These are phyloP conservation scores for Drosophila rubida DNA, from an alignment of 2,888 invertebrate genomes.

Conservation along the genomic window DNA sequence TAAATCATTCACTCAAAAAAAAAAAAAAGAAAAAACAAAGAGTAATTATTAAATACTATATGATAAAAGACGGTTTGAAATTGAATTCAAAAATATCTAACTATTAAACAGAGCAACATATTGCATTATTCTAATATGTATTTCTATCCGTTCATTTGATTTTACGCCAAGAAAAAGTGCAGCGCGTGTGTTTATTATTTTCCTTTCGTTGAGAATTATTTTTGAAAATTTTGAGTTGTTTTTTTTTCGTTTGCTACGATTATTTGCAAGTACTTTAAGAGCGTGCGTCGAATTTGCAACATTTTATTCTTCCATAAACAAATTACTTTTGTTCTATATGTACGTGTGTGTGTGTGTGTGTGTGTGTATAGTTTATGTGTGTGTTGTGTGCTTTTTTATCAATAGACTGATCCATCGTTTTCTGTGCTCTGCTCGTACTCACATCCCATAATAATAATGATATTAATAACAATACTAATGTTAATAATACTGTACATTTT, in stretches of 20 bases:
- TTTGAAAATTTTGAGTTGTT: slow-evolving; percentile 32
- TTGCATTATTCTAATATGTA: slow-evolving; percentile 30
- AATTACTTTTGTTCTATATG: not conserved
- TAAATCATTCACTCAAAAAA: slow-evolving; percentile 71
- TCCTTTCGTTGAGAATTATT: slow-evolving; percentile 30
- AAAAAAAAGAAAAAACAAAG: slow-evolving; percentile 11
- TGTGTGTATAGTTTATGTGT: slow-evolving; percentile 23
- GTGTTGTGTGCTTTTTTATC: slow-evolving; percentile 23
- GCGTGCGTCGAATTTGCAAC: slow-evolving; percentile 16
- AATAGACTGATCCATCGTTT: slow-evolving; percentile 18
- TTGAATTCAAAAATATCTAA: not conserved
- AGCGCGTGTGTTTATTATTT: slow-evolving; percentile 41
- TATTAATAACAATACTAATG: slow-evolving; percentile 3
- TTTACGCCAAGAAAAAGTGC: not conserved
- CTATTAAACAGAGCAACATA: slow-evolving; percentile 7
- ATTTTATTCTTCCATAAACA: slow-evolving; percentile 1
- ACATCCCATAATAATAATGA: slow-evolving; percentile 14
- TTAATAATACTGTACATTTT: slow-evolving; percentile 31
- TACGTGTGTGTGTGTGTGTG: slow-evolving; percentile 37
- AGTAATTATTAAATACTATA: not conserved
- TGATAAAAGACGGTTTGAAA: slow-evolving; percentile 8
- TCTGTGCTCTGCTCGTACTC: slow-evolving; percentile 25
- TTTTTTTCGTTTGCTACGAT: slow-evolving; percentile 27
- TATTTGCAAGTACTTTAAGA: slow-evolving; percentile 24
- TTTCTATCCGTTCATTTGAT: slow-evolving; percentile 17